Evolutionary conservation across 2,113 vertebrate species (phyloP).

Genomic region (Formicarius rufipectus): DNA sequence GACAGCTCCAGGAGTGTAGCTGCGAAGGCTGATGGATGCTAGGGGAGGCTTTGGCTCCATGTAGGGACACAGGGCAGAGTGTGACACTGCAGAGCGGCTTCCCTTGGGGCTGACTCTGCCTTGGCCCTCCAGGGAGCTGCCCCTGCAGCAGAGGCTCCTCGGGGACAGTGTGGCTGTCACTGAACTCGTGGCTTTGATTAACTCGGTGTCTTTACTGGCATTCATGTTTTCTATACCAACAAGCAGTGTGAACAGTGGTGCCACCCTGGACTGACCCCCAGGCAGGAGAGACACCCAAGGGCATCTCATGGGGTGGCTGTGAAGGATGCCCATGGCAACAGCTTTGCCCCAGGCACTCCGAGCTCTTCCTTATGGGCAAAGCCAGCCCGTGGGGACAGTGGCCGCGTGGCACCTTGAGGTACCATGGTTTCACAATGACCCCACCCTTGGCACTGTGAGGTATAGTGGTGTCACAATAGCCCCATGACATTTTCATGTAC

Average conservation of each 20-base stretch:
- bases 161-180: neutral
- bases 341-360: too few relatives aligned
- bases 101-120: neutral
- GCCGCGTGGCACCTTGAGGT: too few relatives aligned
- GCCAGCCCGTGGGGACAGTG: neutral
- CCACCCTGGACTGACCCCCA: neutral
- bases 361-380: too few relatives aligned
- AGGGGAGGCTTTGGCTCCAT: neutral
- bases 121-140: neutral
- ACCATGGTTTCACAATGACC: too few relatives aligned
- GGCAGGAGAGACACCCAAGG: neutral
- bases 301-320: too few relatives aligned
- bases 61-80: neutral
- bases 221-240: too few relatives aligned
- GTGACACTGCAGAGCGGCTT: fast-evolving
- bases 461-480: too few relatives aligned
- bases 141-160: neutral
- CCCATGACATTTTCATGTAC: too few relatives aligned
- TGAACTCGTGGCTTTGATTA: neutral
- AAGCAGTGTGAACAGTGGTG: too few relatives aligned
- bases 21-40: neutral
- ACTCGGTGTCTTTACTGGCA: neutral
- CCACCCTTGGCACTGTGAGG: too few relatives aligned
- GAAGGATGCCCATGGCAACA: too few relatives aligned
- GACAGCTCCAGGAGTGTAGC: neutral